These are phyloP conservation scores for Synanthedon myopaeformis DNA, from an alignment of 2,888 invertebrate genomes.

Conservation along the genomic window DNA sequence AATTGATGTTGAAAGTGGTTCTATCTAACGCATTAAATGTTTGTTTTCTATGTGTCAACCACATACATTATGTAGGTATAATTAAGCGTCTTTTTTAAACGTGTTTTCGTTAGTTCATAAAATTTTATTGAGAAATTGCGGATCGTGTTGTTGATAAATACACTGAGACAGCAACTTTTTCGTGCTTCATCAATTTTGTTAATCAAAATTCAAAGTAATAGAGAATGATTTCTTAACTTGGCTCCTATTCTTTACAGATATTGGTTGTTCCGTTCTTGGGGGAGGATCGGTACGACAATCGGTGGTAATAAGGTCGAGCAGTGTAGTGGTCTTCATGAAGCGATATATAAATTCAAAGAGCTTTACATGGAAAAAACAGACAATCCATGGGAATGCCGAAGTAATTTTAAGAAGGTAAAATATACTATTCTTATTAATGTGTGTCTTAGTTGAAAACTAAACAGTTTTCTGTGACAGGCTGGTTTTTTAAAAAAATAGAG, in stretches of 20 bases:
- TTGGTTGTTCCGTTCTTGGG: slow-evolving; percentile 94
- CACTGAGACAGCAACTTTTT: not conserved
- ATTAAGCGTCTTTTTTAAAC: too few species aligned
- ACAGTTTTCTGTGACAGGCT: too few species aligned
- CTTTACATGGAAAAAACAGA: slow-evolving; percentile 84
- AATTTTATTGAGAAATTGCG: too few species aligned
- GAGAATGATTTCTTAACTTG: too few species aligned
- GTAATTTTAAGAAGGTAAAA: slow-evolving; percentile 74
- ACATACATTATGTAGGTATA: too few species aligned
- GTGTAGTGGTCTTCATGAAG: slow-evolving; percentile 58
- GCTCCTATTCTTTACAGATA: slow-evolving; percentile 47
- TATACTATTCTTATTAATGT: not conserved
- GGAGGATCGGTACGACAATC: slow-evolving; percentile 94
- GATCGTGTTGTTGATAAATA: too few species aligned
- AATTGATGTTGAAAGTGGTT: too few species aligned
- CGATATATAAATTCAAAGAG: slow-evolving; percentile 72
- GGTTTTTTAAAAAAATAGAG: not conserved
- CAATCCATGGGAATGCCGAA: slow-evolving; percentile 79
- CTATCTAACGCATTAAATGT: too few species aligned
- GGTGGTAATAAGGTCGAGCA: slow-evolving; percentile 78
- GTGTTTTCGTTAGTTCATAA: too few species aligned
- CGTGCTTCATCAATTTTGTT: not conserved
- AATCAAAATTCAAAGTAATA: not conserved
- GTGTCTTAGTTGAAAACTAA: not conserved
- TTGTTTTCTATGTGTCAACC: too few species aligned